Conservation (phyloP, 2,113 vertebrate genomes). For the Corvus cornix region DNA sequence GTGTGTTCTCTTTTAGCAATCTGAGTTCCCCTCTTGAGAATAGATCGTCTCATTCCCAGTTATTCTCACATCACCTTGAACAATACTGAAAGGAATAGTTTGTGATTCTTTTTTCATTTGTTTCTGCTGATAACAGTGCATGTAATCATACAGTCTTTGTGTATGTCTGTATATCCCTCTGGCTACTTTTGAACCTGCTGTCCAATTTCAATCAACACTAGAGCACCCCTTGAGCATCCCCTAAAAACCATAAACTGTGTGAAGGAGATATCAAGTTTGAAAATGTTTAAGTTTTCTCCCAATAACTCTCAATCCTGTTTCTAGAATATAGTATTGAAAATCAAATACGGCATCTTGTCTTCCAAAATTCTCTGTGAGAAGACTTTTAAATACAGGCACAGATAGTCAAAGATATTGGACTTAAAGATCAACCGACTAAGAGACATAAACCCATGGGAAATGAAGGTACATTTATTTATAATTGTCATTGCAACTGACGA, state of each 20-base stretch:
- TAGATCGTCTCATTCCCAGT: rapidly evolving
- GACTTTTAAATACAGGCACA: neutral
- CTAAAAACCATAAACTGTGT: neutral
- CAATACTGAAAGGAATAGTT: neutral
- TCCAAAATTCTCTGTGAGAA: neutral
- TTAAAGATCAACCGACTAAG: neutral
- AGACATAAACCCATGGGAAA: neutral
- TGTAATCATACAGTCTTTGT: neutral
- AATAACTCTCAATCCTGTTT: neutral
- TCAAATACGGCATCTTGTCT: neutral
- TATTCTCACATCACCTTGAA: neutral
- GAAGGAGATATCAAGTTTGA: neutral
- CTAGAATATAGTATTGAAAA: neutral
- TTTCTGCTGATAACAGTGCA: neutral
- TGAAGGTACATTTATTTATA: neutral
- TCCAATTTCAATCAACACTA: neutral
- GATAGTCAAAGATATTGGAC: neutral
- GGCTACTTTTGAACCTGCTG: neutral
- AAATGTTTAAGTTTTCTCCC: neutral
- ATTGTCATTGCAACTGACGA: neutral
- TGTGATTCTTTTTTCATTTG: neutral
- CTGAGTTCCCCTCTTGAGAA: neutral
- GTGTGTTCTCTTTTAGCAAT: neutral
- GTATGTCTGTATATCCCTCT: neutral
- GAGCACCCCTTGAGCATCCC: neutral